Evolutionary conservation across 2,113 vertebrate species (phyloP).

Genomic region (Pachyramphus minor): DNA sequence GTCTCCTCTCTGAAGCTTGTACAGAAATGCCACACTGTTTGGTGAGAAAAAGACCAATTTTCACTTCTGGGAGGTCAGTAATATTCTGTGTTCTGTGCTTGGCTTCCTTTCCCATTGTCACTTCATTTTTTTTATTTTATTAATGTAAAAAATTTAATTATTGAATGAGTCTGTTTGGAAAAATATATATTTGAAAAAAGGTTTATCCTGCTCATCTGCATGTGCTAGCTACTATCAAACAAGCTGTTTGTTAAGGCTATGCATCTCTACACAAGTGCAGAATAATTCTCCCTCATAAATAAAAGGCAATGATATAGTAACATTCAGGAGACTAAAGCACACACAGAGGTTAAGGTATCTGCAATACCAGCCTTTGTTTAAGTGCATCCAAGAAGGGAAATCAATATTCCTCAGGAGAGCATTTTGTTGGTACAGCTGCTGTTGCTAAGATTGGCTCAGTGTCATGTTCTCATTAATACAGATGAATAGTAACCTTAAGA

Average conservation of each 20-base stretch:
- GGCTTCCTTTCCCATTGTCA: background rate
- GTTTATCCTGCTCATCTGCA: background rate
- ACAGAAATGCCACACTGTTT: background rate
- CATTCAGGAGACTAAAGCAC: background rate
- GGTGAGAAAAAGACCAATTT: background rate
- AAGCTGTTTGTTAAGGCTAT: background rate
- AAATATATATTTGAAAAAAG: background rate
- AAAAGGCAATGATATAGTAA: background rate
- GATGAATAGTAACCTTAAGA: background rate
- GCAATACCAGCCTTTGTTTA: conserved; percentile 21
- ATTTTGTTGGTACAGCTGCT: conserved; percentile 23
- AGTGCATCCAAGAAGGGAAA: conserved; percentile 26
- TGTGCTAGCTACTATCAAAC: background rate
- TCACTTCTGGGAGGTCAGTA: background rate
- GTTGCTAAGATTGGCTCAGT: conserved; percentile 12
- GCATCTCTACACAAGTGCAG: background rate
- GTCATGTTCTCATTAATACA: conserved; percentile 29
- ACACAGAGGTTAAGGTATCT: background rate
- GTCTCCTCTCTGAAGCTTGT: background rate
- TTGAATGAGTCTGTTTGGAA: background rate
- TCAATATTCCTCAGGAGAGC: conserved; percentile 25
- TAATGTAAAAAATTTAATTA: background rate
- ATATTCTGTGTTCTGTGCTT: background rate
- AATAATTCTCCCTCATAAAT: background rate
- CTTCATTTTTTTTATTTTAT: background rate